Percentiles rank a stretch among this genome's conserved stretches.
These are phyloP conservation scores for Phthorimaea operculella DNA, from an alignment of 1,140 invertebrate genomes.

Conservation along the genomic window DNA sequence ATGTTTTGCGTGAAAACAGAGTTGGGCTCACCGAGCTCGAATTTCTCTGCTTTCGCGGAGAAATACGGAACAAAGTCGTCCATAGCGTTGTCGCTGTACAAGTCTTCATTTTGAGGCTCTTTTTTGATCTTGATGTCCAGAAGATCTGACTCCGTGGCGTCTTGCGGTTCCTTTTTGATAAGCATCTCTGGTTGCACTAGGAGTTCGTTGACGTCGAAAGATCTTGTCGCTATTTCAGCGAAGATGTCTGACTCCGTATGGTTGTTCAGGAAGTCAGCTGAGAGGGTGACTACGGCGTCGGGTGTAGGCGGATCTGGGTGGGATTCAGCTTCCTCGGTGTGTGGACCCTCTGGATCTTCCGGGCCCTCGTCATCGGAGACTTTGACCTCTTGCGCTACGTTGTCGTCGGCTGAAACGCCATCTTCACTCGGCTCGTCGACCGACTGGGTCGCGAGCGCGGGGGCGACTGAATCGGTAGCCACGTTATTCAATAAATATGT, in stretches of 20 bases:
- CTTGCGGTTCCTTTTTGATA: conserved; percentile 45
- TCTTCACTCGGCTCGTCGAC: conserved; percentile 34
- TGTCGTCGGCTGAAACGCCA: conserved; percentile 51
- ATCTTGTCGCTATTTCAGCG: conserved; percentile 45
- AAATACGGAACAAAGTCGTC: conserved; percentile 61
- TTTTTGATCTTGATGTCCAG: conserved; percentile 37
- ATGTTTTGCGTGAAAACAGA: conserved; percentile 60
- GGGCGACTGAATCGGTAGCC: conserved; percentile 49
- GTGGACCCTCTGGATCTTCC: conserved; percentile 13
- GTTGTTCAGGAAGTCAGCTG: conserved; percentile 46
- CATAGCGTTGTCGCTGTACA: conserved; percentile 57
- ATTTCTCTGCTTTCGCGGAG: conserved; percentile 39
- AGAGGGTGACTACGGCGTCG: conserved; percentile 49
- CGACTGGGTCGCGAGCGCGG: conserved; percentile 30
- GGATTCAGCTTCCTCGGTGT: conserved; percentile 8
- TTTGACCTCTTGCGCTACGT: conserved; percentile 57
- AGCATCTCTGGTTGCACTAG: conserved; percentile 43
- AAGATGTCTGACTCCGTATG: conserved; percentile 47
- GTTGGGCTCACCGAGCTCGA: conserved; percentile 37
- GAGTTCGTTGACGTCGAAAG: conserved; percentile 57
- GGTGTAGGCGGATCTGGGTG: conserved; percentile 10
- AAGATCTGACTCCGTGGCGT: conserved; percentile 22
- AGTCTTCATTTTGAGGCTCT: conserved; percentile 33
- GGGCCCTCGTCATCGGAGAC: conserved; percentile 39
- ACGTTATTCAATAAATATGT: conserved; percentile 62